Percentiles rank a stretch among this genome's conserved stretches.
Evolutionary conservation across 2,888 invertebrate genomes (phyloP).

Genomic region (Brenthis daphne): DNA sequence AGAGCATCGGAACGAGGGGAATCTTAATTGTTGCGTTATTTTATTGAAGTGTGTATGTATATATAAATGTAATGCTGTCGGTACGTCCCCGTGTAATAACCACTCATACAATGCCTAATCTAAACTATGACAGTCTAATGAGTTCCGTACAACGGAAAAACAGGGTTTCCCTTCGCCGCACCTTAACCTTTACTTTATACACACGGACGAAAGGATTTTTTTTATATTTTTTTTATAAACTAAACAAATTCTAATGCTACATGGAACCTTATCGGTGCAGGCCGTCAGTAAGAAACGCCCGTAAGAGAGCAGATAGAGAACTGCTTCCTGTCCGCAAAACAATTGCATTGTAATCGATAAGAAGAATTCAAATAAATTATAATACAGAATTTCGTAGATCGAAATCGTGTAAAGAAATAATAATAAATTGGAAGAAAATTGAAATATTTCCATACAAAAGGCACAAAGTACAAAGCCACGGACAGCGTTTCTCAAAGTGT

Average conservation of each 20-base stretch:
- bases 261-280: slow-evolving; percentile 74
- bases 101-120: slow-evolving; percentile 73
- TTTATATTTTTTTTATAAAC: slow-evolving; percentile 47
- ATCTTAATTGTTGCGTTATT: not conserved
- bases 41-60: not conserved
- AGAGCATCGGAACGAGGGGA: slow-evolving; percentile 18
- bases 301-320: slow-evolving; percentile 53
- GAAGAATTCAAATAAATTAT: slow-evolving; percentile 7
- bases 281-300: slow-evolving; percentile 50
- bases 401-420: slow-evolving; percentile 6
- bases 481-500: not conserved
- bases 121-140: slow-evolving; percentile 80
- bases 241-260: slow-evolving; percentile 63
- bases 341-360: not conserved
- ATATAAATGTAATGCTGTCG: slow-evolving; percentile 33
- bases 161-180: slow-evolving; percentile 64
- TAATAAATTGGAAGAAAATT: slow-evolving; percentile 5
- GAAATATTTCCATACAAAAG: slow-evolving; percentile 4
- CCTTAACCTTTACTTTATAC: slow-evolving; percentile 71
- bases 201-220: slow-evolving; percentile 62
- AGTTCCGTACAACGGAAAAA: slow-evolving; percentile 81
- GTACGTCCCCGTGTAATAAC: slow-evolving; percentile 59
- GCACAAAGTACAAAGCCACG: slow-evolving; percentile 21
- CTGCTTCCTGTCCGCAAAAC: slow-evolving; percentile 1
- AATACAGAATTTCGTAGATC: slow-evolving; percentile 5